Evolutionary conservation across 2,888 invertebrate genomes (phyloP).

Genomic region (Diloba caeruleocephala): DNA sequence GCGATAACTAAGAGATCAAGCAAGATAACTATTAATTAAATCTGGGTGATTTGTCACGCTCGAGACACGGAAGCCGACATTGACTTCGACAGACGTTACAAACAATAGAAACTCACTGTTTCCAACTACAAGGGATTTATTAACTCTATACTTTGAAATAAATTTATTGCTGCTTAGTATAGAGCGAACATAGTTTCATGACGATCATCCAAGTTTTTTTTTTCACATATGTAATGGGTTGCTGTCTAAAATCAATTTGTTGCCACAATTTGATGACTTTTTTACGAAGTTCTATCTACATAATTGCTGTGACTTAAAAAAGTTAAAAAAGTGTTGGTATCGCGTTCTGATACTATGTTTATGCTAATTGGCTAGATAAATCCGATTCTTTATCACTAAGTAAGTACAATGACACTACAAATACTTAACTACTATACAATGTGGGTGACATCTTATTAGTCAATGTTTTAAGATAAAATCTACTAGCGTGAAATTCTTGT

Average conservation of each 20-base stretch:
- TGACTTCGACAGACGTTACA: too few species aligned
- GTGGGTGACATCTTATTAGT: background rate
- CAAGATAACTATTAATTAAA: constrained; percentile 43
- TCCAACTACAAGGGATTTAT: constrained; percentile 24
- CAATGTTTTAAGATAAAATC: background rate
- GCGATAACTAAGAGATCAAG: constrained; percentile 22
- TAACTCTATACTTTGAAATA: constrained; percentile 11
- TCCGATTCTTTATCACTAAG: background rate
- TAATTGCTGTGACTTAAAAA: too few species aligned
- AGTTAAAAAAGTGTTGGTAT: background rate
- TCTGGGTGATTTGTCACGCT: constrained; percentile 58
- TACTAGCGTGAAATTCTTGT: background rate
- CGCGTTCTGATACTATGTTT: constrained; percentile 1
- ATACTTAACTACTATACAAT: background rate
- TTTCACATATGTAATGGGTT: background rate
- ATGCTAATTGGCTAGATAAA: constrained; percentile 6
- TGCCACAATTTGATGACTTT: constrained; percentile 4
- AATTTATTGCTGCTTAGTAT: constrained; percentile 27
- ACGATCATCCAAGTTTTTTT: constrained; percentile 1
- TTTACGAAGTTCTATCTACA: too few species aligned
- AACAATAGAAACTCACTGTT: constrained; percentile 49
- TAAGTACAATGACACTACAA: constrained; percentile 4
- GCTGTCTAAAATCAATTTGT: constrained; percentile 3
- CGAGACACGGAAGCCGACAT: constrained; percentile 57
- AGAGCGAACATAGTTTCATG: constrained; percentile 13